phyloP scores from a whole-genome alignment of 53 echinoderm and acorn worm genomes.

The Astropecten irregularis region DNA sequence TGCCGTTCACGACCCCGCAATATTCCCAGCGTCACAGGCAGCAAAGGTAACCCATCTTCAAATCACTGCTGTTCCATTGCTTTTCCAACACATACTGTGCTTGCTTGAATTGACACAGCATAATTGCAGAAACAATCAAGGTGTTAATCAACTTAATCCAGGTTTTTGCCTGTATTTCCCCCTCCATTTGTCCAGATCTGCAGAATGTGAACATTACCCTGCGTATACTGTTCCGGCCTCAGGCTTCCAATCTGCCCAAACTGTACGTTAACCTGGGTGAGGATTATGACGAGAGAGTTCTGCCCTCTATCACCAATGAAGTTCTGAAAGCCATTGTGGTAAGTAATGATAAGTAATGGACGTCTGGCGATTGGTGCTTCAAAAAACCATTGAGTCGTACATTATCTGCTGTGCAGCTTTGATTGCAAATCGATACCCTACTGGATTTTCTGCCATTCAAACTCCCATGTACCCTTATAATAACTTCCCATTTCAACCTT shows the following conservation, averaged over 20 bases:
- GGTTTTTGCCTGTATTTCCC: too few species aligned
- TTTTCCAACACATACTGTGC: too few species aligned
- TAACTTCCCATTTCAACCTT: too few species aligned
- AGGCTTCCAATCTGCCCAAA: constrained; percentile 80
- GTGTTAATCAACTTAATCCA: too few species aligned
- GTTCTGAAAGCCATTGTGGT: constrained; percentile 98
- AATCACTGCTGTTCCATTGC: neutral
- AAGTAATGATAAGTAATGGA: constrained; percentile 50
- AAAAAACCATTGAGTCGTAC: neutral
- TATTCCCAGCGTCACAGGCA: constrained; percentile 83
- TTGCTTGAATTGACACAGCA: too few species aligned
- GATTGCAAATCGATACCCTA: too few species aligned
- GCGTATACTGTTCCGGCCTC: constrained; percentile 84
- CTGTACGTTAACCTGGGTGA: constrained; percentile 94
- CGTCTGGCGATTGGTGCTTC: neutral
- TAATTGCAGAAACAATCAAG: too few species aligned
- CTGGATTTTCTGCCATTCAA: too few species aligned
- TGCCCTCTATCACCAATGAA: constrained; percentile 98
- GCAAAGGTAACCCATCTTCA: constrained; percentile 69
- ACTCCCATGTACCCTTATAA: too few species aligned
- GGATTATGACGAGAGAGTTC: constrained; percentile 96
- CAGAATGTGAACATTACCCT: constrained; percentile 99
- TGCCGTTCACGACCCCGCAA: constrained; percentile 90
- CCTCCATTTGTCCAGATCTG: too few species aligned
- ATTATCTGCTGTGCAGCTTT: neutral